Percentiles rank a stretch among this genome's conserved stretches.
Evolutionary conservation across 2,113 vertebrate genomes (phyloP).

Genomic region (Platysteira castanea): DNA sequence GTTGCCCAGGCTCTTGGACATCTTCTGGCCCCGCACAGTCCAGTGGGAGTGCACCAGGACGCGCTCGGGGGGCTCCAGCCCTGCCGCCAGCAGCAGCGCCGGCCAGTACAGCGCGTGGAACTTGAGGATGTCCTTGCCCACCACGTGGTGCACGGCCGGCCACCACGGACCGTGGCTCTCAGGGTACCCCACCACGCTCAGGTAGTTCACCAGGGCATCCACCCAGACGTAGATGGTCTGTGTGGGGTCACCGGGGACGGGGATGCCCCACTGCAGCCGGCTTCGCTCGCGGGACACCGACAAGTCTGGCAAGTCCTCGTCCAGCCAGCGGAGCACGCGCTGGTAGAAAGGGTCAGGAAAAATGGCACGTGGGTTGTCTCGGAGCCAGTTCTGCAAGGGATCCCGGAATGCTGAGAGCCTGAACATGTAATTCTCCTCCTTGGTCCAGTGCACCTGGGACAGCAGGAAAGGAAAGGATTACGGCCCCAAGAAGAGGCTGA

Average conservation of each 20-base stretch:
- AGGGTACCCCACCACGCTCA: slow-evolving; percentile 87
- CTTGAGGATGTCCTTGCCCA: slow-evolving; percentile 96
- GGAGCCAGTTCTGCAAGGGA: slow-evolving; percentile 81
- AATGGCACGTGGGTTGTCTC: slow-evolving; percentile 70
- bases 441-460: slow-evolving; percentile 88
- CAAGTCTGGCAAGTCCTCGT: slow-evolving; percentile 86
- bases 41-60: slow-evolving; percentile 94
- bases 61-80: slow-evolving; percentile 77
- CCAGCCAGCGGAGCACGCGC: slow-evolving; percentile 80
- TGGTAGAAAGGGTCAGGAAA: slow-evolving; percentile 80
- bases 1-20: slow-evolving; percentile 97
- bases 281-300: slow-evolving; percentile 88
- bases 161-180: slow-evolving; percentile 78
- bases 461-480: background rate
- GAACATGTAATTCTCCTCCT: slow-evolving; percentile 97
- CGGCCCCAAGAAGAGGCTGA: background rate
- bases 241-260: slow-evolving; percentile 81
- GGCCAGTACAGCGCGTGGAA: slow-evolving; percentile 97
- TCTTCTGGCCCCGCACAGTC: slow-evolving; percentile 90
- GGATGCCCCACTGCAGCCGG: slow-evolving; percentile 90
- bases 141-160: slow-evolving; percentile 76
- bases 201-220: slow-evolving; percentile 93
- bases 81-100: slow-evolving; percentile 86
- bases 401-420: slow-evolving; percentile 81
- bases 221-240: slow-evolving; percentile 96